A percentile compares a stretch with the other conserved stretches of the same genome.
phyloP scores from a whole-genome alignment of 23 tunicate genomes.

The Diplosoma virens region DNA sequence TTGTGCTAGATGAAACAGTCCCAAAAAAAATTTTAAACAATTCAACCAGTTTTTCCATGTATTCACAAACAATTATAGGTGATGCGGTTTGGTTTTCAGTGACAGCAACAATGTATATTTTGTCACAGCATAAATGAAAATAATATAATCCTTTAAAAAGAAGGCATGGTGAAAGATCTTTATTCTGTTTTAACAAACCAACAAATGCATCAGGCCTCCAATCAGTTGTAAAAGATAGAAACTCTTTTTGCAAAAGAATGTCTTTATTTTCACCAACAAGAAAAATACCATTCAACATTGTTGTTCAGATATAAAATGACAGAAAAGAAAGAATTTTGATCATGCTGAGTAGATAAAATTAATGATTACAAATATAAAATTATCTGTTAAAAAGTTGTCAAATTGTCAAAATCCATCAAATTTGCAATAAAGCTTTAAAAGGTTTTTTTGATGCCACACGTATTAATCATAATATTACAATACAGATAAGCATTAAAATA shows the following conservation, averaged over 20 bases:
- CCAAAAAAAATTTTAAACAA: conserved; percentile 25
- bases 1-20: background rate
- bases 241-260: conserved; percentile 16
- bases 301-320: background rate
- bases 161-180: background rate
- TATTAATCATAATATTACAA: too few species aligned
- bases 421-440: too few species aligned
- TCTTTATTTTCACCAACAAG: conserved; percentile 17
- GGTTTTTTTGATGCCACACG: too few species aligned
- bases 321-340: too few species aligned
- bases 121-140: conserved; percentile 19
- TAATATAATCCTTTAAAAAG: conserved; percentile 5
- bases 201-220: conserved; percentile 36
- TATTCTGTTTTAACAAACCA: background rate
- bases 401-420: too few species aligned
- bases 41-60: conserved; percentile 19
- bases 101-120: conserved; percentile 34
- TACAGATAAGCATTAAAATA: too few species aligned
- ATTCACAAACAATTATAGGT: conserved; percentile 16
- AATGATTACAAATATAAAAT: too few species aligned
- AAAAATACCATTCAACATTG: conserved; percentile 38
- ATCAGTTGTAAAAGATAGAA: background rate
- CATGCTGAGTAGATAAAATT: too few species aligned
- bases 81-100: conserved; percentile 16
- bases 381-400: too few species aligned